These are phyloP conservation scores for Buphagus erythrorhynchus DNA, from an alignment of 2,797 vertebrate species.

Conservation along the genomic window DNA sequence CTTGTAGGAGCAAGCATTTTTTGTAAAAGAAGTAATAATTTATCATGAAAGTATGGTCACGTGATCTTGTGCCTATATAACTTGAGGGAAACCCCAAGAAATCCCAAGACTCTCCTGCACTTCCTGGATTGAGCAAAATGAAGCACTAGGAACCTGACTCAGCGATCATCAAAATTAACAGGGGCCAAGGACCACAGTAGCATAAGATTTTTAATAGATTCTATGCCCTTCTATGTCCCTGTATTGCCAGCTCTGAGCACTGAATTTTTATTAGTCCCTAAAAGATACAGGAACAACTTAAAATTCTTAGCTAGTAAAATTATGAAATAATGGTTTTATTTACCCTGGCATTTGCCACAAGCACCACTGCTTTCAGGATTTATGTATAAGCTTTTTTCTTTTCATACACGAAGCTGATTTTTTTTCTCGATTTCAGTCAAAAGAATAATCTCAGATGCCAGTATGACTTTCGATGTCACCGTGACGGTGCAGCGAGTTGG, in stretches of 20 bases:
- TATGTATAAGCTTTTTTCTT: fast-evolving
- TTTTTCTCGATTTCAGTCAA: neutral
- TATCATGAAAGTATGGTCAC: neutral
- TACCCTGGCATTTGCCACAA: neutral
- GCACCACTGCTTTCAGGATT: neutral
- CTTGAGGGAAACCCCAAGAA: neutral
- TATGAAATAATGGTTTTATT: neutral
- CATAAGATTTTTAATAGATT: neutral
- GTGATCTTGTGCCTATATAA: fast-evolving
- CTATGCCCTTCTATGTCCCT: neutral
- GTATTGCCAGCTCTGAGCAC: neutral
- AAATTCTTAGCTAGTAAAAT: neutral
- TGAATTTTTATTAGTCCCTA: neutral
- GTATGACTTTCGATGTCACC: neutral
- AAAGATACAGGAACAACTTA: neutral
- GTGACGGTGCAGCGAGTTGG: neutral
- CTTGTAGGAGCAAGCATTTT: neutral
- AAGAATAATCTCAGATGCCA: neutral
- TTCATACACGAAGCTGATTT: neutral
- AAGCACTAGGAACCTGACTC: neutral
- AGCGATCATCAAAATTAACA: neutral
- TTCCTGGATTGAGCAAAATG: neutral
- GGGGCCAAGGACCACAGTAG: neutral
- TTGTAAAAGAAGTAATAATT: neutral
- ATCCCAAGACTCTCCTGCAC: neutral